Conservation (phyloP, 2,113 vertebrate genomes). For the Ceyx melanurus region DNA sequence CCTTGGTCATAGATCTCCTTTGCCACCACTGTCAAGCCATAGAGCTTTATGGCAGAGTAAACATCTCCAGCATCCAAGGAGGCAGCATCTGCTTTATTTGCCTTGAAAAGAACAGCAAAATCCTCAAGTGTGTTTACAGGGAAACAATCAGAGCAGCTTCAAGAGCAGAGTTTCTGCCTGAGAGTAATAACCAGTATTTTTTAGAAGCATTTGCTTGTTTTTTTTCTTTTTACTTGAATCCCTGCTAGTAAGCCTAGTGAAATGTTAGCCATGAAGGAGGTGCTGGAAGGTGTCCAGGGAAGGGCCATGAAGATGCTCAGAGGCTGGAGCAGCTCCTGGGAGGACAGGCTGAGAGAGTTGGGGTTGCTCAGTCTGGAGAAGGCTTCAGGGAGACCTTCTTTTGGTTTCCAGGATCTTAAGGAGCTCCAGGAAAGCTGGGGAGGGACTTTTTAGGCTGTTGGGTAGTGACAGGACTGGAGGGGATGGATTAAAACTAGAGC, state of each 20-base stretch:
- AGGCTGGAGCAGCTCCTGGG: too few species aligned
- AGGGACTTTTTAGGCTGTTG: too few species aligned
- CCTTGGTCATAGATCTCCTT: conserved; percentile 87
- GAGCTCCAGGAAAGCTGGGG: too few species aligned
- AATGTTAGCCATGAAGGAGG: not conserved
- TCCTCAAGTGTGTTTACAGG: not conserved
- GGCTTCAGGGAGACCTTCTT: too few species aligned
- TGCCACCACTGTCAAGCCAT: conserved; percentile 81
- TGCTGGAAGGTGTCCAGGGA: too few species aligned
- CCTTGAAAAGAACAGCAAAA: conserved; percentile 70
- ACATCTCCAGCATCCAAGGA: conserved; percentile 88
- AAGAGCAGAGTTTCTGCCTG: not conserved
- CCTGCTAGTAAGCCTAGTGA: not conserved
- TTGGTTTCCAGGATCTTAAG: too few species aligned
- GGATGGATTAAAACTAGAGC: too few species aligned
- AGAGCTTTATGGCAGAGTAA: conserved; percentile 88
- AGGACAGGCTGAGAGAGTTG: too few species aligned
- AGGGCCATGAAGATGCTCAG: too few species aligned
- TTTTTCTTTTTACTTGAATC: not conserved
- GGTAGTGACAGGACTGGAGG: too few species aligned
- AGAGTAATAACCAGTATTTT: not conserved
- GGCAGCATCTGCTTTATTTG: conserved; percentile 85
- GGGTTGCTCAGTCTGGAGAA: too few species aligned
- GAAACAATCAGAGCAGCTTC: not conserved
- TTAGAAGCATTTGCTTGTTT: not conserved